A percentile compares a stretch with the other conserved stretches of the same genome.
These are phyloP conservation scores for Poeciliopsis paucimaculata DNA, from an alignment of 2,797 vertebrate genomes.

Conservation along the genomic window DNA sequence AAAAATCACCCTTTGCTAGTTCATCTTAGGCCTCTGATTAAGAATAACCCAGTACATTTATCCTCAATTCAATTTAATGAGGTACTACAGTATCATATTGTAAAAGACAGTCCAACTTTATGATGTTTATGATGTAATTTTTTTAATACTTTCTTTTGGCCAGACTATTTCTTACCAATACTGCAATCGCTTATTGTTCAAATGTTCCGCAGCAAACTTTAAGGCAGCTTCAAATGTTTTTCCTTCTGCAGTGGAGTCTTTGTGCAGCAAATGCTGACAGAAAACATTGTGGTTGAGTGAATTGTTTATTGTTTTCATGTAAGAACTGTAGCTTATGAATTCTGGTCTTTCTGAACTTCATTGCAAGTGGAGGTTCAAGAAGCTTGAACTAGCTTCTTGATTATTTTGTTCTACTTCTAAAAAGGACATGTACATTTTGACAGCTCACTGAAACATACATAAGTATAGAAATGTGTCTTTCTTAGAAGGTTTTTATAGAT, in stretches of 20 bases:
- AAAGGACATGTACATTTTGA: not conserved
- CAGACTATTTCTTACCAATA: not conserved
- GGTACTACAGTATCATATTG: not conserved
- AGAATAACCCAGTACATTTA: not conserved
- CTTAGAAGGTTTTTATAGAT: not conserved
- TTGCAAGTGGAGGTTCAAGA: not conserved
- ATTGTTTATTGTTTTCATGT: not conserved
- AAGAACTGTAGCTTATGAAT: not conserved
- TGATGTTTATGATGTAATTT: not conserved
- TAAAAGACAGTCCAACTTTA: not conserved
- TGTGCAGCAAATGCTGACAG: not conserved
- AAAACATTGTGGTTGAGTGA: not conserved
- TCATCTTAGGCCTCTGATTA: not conserved
- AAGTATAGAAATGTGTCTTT: not conserved
- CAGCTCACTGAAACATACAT: not conserved
- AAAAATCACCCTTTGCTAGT: too few relatives aligned
- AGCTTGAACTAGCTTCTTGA: not conserved
- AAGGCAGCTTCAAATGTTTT: not conserved
- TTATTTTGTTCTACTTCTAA: not conserved
- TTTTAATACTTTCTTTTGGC: not conserved
- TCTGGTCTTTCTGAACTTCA: not conserved
- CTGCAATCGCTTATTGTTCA: not conserved
- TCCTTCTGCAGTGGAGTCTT: not conserved
- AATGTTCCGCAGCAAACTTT: not conserved
- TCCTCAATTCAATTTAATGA: not conserved